Base-by-base conservation (phyloP, 2,888 invertebrate species). In the Gymnocheta viridis region DNA sequence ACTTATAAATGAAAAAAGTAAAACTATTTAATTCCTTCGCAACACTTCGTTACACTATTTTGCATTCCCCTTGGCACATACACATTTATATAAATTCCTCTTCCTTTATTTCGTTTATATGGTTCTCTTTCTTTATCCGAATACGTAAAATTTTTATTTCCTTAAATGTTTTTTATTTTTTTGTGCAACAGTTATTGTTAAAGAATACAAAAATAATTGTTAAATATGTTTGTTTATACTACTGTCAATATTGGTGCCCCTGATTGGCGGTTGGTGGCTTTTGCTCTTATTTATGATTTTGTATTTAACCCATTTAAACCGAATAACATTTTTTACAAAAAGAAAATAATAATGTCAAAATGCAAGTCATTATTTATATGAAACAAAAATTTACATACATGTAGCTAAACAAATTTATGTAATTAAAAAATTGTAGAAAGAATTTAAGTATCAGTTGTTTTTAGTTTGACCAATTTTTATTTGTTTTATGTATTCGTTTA, bases 161-260 rank as follows among this genome's bases (percentile, higher is more conserved):
- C 12, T 62, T 62, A n/a, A n/a, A n/a, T n/a, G n/a, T n/a, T 62
- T 49, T 22, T 10, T 22, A 49, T 22, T 49, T 22, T 22, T 49
- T 64, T 69, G 22, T 78, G 77, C 69, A 67, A 69, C 66, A 77
- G 82, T 73, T 82, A 80, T 70, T 83, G 54, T 47, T 38, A n/a
- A 27, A 56, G 64, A 24, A 74, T 82, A 67, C 54, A 67, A 64
- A 51, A 70, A 35, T 44, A 66, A 54, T 51, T 74, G 64, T 64
- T 62, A 35, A 49, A 72, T 51, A 5, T 24, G n/a, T 49, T 44
- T 76, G 32, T 54, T 66, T 66, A 32, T 17, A 56, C 66, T 32
- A 29, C 17, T 76, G 44, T 27, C 72, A 60, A 49, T 69, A 47
- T 47, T 66, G 47, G 49, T 66, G 66, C 27, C 56, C 12, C 4